Evolutionary conservation across 2,888 invertebrate species (phyloP), one percentile per base, ranked within the genome.

Genomic region (Argyresthia goedartella): DNA sequence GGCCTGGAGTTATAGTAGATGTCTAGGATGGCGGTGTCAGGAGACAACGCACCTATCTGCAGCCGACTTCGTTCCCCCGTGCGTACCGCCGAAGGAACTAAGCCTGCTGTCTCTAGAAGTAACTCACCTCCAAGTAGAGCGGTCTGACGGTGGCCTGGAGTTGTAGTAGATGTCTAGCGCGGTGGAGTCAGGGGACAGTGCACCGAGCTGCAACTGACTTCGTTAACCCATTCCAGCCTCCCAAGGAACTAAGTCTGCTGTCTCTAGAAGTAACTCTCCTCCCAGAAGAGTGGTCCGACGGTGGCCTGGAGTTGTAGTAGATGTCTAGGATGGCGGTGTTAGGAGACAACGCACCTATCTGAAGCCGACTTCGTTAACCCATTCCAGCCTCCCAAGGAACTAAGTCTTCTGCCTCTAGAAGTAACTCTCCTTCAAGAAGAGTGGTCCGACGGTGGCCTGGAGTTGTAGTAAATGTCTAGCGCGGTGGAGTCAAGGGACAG

Each of bases 381-480:
- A n/a, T n/a, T n/a, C n/a, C n/a, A n/a, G n/a, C n/a, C n/a, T n/a
- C n/a, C n/a, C n/a, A n/a, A n/a, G n/a, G n/a, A n/a, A n/a, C n/a
- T n/a, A n/a, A n/a, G n/a, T n/a, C n/a, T n/a, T n/a, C n/a, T n/a
- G n/a, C n/a, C n/a, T n/a, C n/a, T n/a, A n/a, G n/a, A n/a, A n/a
- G n/a, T n/a, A n/a, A n/a, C n/a, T n/a, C n/a, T n/a, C 81, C 89
- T 88, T 89, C 89, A 89, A 53, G 82, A 81, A 39, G 86, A 87
- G 58, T 87, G 82, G 62, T 88, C 88, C 36, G 89, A 88, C 50
- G 90, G 91, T 8, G 92, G 91, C 59, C 95, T 87, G 42, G 93
- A 93, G 69, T 94, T 94, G 71, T 95, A 95, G 73, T 95, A 95
- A 92, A 95, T 82, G 73, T 95, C 95, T 57, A 92, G 77, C 1